Evolutionary conservation across 2,113 vertebrate species (phyloP), one percentile per base, ranked within the genome.

Genomic region (Lota lota): DNA sequence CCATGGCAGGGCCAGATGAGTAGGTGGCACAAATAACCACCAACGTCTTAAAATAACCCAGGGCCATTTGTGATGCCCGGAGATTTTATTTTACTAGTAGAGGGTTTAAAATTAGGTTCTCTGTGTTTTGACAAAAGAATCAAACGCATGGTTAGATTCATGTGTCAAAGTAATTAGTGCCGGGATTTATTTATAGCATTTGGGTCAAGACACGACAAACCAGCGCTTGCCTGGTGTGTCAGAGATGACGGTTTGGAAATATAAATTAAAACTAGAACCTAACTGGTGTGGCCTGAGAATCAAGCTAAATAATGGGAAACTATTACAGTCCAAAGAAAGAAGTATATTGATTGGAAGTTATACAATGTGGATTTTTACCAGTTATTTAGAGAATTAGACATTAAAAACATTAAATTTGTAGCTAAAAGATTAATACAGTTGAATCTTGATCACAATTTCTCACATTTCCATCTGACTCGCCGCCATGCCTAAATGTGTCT

Each of bases 1-100:
- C 57, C 65, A 75, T 69, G 72, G 65, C 22, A 33, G 40, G 64
- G 63, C 69, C 22, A 75, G 79, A 77, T 60, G 83, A 79, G 70
- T 76, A 80, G 84, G 81, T 47, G 70, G 75, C 69, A 72, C 59
- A 86, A 88, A 90, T 84, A 83, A 75, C 76, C 80, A 64, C 74
- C 24, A 28, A 51, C n/a, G 50, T 59, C 77, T 78, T 68, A 77
- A 88, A 90, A 90, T 87, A 88, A 73, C 73, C 61, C 63, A 33
- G 78, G 75, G 66, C 73, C 56, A 73, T 40, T 10, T 61, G 61
- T 65, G 51, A 74, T 79, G 75, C 72, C 66, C 72, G 68, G 76
- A 75, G 74, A 61, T 83, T 79, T 76, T 64, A 74, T 78, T 89
- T 84, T 73, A 79, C 73, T 78, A 69, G 78, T 79, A 76, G 4